phyloP scores from a whole-genome alignment of 2,113 vertebrate species.

The Calyptomena viridis region DNA sequence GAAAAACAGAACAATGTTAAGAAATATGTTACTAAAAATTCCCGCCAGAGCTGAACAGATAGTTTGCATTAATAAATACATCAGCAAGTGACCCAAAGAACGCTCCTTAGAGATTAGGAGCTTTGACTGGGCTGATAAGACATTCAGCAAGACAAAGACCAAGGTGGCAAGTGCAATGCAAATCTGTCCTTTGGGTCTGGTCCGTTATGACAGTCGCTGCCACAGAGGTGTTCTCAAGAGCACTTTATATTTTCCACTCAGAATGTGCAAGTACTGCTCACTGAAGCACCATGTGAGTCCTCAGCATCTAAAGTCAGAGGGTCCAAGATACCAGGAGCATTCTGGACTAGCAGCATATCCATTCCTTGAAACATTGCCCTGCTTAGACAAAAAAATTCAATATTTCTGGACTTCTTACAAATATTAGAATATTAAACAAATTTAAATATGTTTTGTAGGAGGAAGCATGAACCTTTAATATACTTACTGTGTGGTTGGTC shows the following conservation, averaged over 20 bases:
- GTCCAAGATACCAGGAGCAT: background rate
- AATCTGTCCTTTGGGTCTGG: background rate
- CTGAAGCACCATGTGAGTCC: background rate
- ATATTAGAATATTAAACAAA: background rate
- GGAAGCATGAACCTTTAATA: background rate
- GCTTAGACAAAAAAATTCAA: background rate
- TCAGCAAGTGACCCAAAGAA: background rate
- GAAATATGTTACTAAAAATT: background rate
- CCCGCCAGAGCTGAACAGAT: background rate
- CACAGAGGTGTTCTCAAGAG: background rate
- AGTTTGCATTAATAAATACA: background rate
- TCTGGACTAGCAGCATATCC: background rate
- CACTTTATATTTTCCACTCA: background rate
- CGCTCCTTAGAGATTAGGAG: background rate
- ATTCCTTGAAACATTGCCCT: background rate
- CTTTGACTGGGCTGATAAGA: background rate
- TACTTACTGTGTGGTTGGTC: background rate
- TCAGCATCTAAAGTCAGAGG: background rate
- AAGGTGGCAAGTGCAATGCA: background rate
- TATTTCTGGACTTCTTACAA: background rate
- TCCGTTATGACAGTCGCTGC: background rate
- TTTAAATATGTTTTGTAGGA: background rate
- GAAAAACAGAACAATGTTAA: background rate
- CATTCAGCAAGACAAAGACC: background rate
- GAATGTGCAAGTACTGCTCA: background rate